Evolutionary conservation across 2,888 invertebrate genomes (phyloP).

Genomic region (Cyclophora albipunctata): DNA sequence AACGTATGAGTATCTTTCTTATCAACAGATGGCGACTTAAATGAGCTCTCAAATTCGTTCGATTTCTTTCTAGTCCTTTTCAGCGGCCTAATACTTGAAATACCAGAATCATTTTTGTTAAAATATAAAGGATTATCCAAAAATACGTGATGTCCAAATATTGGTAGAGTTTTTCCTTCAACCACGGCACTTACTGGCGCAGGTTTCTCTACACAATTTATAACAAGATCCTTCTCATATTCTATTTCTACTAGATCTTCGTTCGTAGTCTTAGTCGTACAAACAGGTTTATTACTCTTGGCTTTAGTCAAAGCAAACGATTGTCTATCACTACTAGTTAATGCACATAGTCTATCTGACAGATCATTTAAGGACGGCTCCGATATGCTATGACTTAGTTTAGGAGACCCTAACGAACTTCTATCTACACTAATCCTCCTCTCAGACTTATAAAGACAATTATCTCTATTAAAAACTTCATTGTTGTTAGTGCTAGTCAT

Average conservation of each 20-base stretch:
- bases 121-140: constrained; percentile 71
- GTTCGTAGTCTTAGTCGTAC: constrained; percentile 60
- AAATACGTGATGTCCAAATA: constrained; percentile 66
- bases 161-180: constrained; percentile 64
- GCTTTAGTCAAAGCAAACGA: constrained; percentile 39
- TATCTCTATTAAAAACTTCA: constrained; percentile 52
- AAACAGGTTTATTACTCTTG: constrained; percentile 37
- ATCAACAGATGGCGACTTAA: constrained; percentile 63
- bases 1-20: constrained; percentile 56
- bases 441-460: constrained; percentile 57
- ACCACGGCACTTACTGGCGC: constrained; percentile 30
- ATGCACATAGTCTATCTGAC: constrained; percentile 50
- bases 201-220: constrained; percentile 60
- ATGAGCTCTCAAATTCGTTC: constrained; percentile 63
- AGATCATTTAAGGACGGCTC: constrained; percentile 60
- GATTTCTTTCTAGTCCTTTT: constrained; percentile 67
- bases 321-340: constrained; percentile 40
- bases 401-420: constrained; percentile 34
- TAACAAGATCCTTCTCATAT: constrained; percentile 65
- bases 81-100: constrained; percentile 51
- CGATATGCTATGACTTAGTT: constrained; percentile 55
- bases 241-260: constrained; percentile 75
- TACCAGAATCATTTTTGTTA: constrained; percentile 50
- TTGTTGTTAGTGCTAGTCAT: constrained; percentile 48
- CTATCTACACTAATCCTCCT: constrained; percentile 50